Percentiles rank a stretch among this genome's conserved stretches.
phyloP scores from a whole-genome alignment of 2,888 invertebrate species.

The Eristalis arbustorum region DNA sequence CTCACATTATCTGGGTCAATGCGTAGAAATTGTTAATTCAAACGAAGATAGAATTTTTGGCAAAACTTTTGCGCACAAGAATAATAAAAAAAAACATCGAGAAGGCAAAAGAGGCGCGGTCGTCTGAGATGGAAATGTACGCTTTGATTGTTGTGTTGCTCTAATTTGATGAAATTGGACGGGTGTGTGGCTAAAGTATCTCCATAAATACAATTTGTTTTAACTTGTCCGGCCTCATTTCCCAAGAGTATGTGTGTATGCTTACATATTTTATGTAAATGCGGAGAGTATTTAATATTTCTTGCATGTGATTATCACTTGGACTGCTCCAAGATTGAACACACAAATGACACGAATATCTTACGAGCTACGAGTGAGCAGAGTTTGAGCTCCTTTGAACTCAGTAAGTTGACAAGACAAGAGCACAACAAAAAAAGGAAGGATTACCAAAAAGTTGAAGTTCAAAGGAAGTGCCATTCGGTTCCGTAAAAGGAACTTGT shows the following conservation, averaged over 20 bases:
- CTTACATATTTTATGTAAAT: background rate
- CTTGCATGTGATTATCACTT: background rate
- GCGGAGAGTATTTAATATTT: background rate
- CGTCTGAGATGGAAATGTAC: background rate
- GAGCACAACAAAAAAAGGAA: too few relatives aligned
- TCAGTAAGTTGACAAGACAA: background rate
- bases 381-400: background rate
- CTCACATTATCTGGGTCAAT: constrained; percentile 32
- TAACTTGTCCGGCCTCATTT: background rate
- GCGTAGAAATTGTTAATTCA: constrained; percentile 20
- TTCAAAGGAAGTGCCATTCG: background rate
- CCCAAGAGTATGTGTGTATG: background rate
- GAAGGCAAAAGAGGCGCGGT: constrained; percentile 10
- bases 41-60: constrained; percentile 10
- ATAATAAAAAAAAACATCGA: background rate
- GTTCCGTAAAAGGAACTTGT: background rate
- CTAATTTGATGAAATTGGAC: background rate
- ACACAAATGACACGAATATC: too few relatives aligned
- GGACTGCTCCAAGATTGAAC: too few relatives aligned
- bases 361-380: too few relatives aligned
- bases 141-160: background rate
- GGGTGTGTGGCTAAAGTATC: background rate
- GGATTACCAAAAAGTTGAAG: background rate
- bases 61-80: background rate
- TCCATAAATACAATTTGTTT: background rate